Conservation (phyloP, 2,797 vertebrate genomes). For the Melanotaenia boesemani region DNA sequence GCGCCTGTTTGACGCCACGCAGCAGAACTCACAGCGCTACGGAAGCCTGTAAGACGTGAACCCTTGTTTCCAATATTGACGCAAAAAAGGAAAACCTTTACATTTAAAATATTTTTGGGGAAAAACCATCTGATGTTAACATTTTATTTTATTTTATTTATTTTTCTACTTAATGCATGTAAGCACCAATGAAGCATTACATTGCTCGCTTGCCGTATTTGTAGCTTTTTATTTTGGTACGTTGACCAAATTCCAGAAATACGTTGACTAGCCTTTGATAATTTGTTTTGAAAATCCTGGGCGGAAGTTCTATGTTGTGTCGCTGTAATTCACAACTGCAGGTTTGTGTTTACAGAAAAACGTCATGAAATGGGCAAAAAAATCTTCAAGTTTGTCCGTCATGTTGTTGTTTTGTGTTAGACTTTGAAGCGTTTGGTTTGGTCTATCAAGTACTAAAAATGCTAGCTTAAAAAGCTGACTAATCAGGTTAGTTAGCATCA, state of each 20-base stretch:
- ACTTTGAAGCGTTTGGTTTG: neutral
- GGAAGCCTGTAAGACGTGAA: conserved; percentile 17
- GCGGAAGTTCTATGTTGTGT: neutral
- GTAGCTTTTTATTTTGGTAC: conserved; percentile 12
- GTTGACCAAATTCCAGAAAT: neutral
- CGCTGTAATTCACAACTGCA: neutral
- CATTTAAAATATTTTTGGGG: too few species aligned
- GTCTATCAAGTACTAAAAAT: neutral
- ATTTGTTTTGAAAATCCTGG: conserved; percentile 14
- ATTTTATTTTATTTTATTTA: neutral
- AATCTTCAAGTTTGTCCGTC: neutral
- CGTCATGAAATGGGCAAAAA: neutral
- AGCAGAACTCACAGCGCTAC: conserved; percentile 15
- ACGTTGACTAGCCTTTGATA: neutral
- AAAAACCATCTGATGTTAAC: too few species aligned
- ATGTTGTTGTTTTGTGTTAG: conserved; percentile 2
- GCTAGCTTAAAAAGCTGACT: neutral
- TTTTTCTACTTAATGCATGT: fast-evolving
- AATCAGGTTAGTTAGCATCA: neutral
- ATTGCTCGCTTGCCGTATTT: conserved; percentile 39
- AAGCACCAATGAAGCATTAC: fast-evolving
- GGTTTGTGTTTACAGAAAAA: conserved; percentile 1
- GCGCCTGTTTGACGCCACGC: neutral
- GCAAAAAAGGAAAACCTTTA: neutral
- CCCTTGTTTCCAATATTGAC: conserved; percentile 3